Evolutionary conservation across 2,797 vertebrate genomes (phyloP).

Genomic region (Hyperoplus lanceolatus): DNA sequence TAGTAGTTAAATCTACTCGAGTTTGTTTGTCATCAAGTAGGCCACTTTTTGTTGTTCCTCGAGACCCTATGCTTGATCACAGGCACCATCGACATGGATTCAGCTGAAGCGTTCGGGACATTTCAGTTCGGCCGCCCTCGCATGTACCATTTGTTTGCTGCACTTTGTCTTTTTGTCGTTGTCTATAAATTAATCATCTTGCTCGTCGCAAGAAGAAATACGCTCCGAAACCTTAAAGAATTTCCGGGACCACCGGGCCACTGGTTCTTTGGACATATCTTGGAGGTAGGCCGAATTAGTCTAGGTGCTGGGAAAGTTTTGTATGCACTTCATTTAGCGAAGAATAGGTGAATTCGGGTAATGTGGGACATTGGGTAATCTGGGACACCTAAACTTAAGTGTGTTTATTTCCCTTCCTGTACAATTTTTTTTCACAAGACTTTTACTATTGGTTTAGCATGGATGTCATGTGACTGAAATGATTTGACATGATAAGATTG

Average conservation of each 20-base stretch:
- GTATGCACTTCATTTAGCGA: too few relatives aligned
- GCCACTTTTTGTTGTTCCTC: rapidly evolving
- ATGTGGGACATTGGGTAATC: too few relatives aligned
- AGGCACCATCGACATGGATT: slow-evolving; percentile 42
- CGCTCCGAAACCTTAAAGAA: background rate
- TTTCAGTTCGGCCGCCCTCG: slow-evolving; percentile 15
- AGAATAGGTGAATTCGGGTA: too few relatives aligned
- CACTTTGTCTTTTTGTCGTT: slow-evolving; percentile 51
- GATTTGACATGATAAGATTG: too few relatives aligned
- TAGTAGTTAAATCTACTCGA: rapidly evolving
- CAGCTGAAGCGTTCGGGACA: background rate
- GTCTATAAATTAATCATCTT: slow-evolving; percentile 46
- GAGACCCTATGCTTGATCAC: rapidly evolving
- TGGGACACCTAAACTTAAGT: too few relatives aligned
- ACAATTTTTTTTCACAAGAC: too few relatives aligned
- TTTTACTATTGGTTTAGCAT: too few relatives aligned
- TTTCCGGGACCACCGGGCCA: slow-evolving; percentile 79
- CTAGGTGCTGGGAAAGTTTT: too few relatives aligned
- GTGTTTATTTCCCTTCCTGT: too few relatives aligned
- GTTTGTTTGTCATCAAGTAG: background rate
- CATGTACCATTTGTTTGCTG: slow-evolving; percentile 49
- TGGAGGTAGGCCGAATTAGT: slow-evolving; percentile 59
- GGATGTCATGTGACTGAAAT: too few relatives aligned
- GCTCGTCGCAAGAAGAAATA: slow-evolving; percentile 21
- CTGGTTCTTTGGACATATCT: slow-evolving; percentile 81